Conservation (phyloP, 2,888 invertebrate genomes). For the Sminthurinus aureus region DNA sequence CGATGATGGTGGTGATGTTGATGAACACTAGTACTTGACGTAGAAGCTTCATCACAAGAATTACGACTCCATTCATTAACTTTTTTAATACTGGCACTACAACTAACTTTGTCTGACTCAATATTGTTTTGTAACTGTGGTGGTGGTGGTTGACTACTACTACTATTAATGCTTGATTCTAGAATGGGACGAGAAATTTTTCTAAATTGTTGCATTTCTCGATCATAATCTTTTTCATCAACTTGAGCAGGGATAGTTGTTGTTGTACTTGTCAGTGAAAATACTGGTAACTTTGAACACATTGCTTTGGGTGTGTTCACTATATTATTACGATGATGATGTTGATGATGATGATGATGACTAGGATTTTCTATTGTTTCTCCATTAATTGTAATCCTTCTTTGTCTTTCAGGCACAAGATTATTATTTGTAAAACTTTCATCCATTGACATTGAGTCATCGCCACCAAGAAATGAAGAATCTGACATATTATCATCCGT, state of each 20-base stretch:
- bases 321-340: background rate
- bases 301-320: background rate
- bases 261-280: background rate
- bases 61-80: conserved; percentile 33
- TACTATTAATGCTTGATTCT: background rate
- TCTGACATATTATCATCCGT: conserved; percentile 11
- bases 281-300: conserved; percentile 19
- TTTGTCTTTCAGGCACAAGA: background rate
- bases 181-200: conserved; percentile 7
- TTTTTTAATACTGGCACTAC: background rate
- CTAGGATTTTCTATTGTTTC: conserved; percentile 22
- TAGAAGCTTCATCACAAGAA: conserved; percentile 42
- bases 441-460: conserved; percentile 10
- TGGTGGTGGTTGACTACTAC: background rate
- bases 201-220: conserved; percentile 34
- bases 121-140: background rate
- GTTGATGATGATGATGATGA: background rate
- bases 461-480: background rate
- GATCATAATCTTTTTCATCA: conserved; percentile 35
- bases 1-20: conserved; percentile 63
- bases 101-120: background rate
- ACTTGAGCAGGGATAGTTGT: background rate
- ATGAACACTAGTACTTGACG: conserved; percentile 61
- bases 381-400: conserved; percentile 21
- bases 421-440: background rate